Conservation (phyloP, 2,888 invertebrate species). For the Glaucopsyche alexis region DNA sequence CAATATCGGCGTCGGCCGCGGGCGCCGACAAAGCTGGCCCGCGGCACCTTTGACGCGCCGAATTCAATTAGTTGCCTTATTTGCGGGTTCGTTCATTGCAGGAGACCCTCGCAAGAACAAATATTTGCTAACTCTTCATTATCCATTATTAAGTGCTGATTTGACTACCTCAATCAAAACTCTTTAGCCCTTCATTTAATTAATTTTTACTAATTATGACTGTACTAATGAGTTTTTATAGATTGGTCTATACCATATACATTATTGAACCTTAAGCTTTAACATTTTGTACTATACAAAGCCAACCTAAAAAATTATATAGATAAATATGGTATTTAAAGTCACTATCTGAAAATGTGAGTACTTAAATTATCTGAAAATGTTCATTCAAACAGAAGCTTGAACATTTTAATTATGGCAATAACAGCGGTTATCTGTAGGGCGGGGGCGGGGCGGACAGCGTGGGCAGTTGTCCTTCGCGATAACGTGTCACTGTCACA, state of each 20-base stretch:
- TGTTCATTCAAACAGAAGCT: constrained; percentile 12
- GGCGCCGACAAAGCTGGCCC: constrained; percentile 70
- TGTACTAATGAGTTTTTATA: not conserved
- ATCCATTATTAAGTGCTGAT: constrained; percentile 70
- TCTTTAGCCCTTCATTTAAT: constrained; percentile 27
- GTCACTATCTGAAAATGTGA: not conserved
- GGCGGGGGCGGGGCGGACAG: constrained; percentile 54
- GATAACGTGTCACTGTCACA: constrained; percentile 57
- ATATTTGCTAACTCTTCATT: constrained; percentile 74
- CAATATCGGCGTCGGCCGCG: constrained; percentile 62
- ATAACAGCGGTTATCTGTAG: constrained; percentile 55
- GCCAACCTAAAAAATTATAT: not conserved
- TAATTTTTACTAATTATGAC: not conserved
- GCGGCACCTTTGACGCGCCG: constrained; percentile 73
- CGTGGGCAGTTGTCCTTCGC: constrained; percentile 73
- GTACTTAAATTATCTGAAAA: constrained; percentile 6
- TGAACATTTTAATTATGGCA: constrained; percentile 43
- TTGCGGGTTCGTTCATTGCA: constrained; percentile 64
- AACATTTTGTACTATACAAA: too few species aligned
- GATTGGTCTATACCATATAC: not conserved
- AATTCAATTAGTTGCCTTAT: constrained; percentile 79
- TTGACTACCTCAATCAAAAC: constrained; percentile 43
- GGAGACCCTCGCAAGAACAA: constrained; percentile 75
- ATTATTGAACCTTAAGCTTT: too few species aligned
- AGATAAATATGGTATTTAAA: not conserved